Evolutionary conservation across 2,113 vertebrate genomes (phyloP), one percentile per base, ranked within the genome.

Genomic region (Campylorhamphus procurvoides): DNA sequence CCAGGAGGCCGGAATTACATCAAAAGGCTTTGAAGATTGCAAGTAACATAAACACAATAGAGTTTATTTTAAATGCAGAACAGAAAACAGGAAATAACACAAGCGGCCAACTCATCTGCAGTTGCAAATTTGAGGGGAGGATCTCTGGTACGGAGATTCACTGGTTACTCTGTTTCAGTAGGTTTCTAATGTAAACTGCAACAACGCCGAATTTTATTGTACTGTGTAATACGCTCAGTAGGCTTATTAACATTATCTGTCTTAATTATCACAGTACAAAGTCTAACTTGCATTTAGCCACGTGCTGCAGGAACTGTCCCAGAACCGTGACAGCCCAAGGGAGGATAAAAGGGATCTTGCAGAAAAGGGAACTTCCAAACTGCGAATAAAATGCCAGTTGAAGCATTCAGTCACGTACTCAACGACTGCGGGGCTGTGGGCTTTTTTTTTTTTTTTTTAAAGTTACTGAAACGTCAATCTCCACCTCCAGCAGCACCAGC

Each of bases 61-160:
- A 44, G 44, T 74, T 85, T 39, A 68, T 77, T 90, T 60, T 15
- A 5, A 18, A 55, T 37, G 35, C 22, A 46, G n/a, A 88, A 69
- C 29, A 84, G 11, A 83, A 63, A 86, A 28, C 14, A 37, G n/a
- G 39, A 86, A 76, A 20, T n/a, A 88, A 52, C 23, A 56, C 15
- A 60, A 42, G 3, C 0, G 0, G 35, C 9, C 23, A n/a, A 52
- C 27, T 47, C 18, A 47, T 31, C 7, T 33, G 29, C 22, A 64
- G 14, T 8, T 18, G 17, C 19, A 63, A 20, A 64, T 55, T 92
- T 73, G 29, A 76, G 29, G 2, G 50, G 3, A 59, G 10, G 12
- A 37, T 19, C 9, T 81, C 25, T 39, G 28, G 5, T 0, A 2
- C 7, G 16, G 59, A 52, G 44, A 81, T 44, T n/a, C 44, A n/a